Base-by-base conservation (phyloP, 92 coral and sea anemone species). In the Palythoa heliodiscus region DNA sequence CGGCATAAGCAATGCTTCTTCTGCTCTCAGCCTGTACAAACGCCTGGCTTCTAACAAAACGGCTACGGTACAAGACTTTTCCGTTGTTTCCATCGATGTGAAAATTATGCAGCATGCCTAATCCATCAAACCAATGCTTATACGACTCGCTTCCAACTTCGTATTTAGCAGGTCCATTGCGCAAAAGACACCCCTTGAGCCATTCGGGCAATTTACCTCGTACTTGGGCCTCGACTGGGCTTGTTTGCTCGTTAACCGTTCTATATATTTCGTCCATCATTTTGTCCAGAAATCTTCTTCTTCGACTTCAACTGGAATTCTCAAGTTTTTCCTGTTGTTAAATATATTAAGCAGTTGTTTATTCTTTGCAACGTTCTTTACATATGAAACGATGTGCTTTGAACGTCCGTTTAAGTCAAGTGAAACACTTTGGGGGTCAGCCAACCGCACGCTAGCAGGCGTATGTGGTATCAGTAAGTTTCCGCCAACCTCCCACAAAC, bases 61-160 rank as follows among this genome's bases (percentile, higher is more conserved):
- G 95, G 69, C 99, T 96, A 50, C 90, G 78, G 76, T 96, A 96
- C 7, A 88, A 91, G 24, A 96, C 99, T 86, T 92, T 92, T 1
- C 99, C 99, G 68, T 93, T 92, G 22, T 19, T 39, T 47, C 84
- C 84, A 47, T 96, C 97, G 52, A 96, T 88, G 54, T 86, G 77
- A 83, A 92, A 96, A 74, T 93, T 91, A 53, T 97, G 99, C 9
- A 97, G 90, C 94, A 97, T 89, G 2, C 95, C 97, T 63, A 95
- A 86, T 35, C 99, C 99, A 19, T 97, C 99, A 75, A 97, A 97
- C 99, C 99, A 97, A 74, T 97, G 99, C 70, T 97, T 97, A 87
- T 91, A 95, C 2, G 93, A 74, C 24, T 95, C 93, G 73, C 87
- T 88, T 0, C 98, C 99, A 67, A 97, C 89, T 84, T 97, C 99